phyloP scores from a whole-genome alignment of 2,113 vertebrate species.

The Apteryx owenii region DNA sequence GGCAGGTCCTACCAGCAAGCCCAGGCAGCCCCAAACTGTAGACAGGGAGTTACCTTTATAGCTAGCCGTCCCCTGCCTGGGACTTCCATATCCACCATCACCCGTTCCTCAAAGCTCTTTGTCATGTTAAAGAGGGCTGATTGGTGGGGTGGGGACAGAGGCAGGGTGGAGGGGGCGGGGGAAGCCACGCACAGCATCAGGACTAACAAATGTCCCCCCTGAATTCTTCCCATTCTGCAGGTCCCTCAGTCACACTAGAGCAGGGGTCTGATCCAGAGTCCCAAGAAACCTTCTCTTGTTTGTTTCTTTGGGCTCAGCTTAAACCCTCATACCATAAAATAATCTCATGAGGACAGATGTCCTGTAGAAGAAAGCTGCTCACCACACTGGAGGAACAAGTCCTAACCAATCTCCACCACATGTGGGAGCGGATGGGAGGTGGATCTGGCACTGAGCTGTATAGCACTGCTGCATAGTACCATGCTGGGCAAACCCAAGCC shows the following conservation, averaged over 20 bases:
- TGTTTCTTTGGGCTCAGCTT: background rate
- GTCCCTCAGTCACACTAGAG: background rate
- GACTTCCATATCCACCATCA: background rate
- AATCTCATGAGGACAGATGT: accelerated
- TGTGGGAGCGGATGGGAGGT: background rate
- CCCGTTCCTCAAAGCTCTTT: slow-evolving; percentile 15
- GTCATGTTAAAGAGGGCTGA: slow-evolving; percentile 62
- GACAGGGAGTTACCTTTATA: slow-evolving; percentile 37
- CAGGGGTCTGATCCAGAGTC: background rate
- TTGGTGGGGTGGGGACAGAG: slow-evolving; percentile 45
- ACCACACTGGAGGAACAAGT: accelerated
- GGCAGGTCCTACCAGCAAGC: background rate
- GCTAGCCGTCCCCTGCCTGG: background rate
- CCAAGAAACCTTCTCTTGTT: background rate
- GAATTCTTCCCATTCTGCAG: slow-evolving; percentile 36
- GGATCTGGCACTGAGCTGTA: background rate
- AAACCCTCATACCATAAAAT: background rate
- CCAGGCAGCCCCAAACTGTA: background rate
- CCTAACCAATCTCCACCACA: background rate
- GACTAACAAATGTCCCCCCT: slow-evolving; percentile 9
- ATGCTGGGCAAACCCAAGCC: background rate
- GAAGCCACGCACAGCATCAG: background rate
- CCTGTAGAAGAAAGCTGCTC: background rate
- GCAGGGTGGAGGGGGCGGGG: background rate
- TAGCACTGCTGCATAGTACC: accelerated